Percentiles rank a stretch among this genome's conserved stretches.
Conservation (phyloP, 2,797 vertebrate species). For the Ataeniobius toweri region DNA sequence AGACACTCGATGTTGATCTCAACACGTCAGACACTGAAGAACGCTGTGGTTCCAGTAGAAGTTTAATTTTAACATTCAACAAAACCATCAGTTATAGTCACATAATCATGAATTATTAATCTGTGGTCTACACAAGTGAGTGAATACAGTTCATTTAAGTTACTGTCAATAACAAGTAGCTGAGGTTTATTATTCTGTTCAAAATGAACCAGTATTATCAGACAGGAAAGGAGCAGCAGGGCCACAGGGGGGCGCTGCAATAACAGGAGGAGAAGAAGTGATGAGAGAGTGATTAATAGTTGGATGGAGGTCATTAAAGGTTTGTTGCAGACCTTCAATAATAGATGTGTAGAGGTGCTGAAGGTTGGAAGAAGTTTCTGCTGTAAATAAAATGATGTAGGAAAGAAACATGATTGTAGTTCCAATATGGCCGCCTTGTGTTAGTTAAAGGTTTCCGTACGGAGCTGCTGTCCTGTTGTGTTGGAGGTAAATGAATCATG, state of each 20-base stretch:
- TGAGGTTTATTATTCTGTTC: constrained; percentile 44
- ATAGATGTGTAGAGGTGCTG: constrained; percentile 30
- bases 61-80: constrained; percentile 85
- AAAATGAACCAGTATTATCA: constrained; percentile 17
- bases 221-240: background rate
- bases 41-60: constrained; percentile 72
- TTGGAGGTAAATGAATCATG: constrained; percentile 9
- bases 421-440: constrained; percentile 68
- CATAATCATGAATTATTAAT: constrained; percentile 67
- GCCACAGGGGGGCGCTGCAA: background rate
- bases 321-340: constrained; percentile 39
- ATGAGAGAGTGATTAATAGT: background rate
- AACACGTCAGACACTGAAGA: constrained; percentile 35
- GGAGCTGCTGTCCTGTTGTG: constrained; percentile 35
- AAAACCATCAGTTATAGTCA: constrained; percentile 76
- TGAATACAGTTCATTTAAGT: constrained; percentile 35
- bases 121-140: constrained; percentile 47
- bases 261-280: background rate
- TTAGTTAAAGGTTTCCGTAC: constrained; percentile 63
- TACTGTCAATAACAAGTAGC: constrained; percentile 34
- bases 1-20: background rate
- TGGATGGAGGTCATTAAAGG: background rate
- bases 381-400: constrained; percentile 68
- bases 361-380: constrained; percentile 38
- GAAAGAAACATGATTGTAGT: constrained; percentile 81